Percentiles rank a stretch among this genome's conserved stretches.
Conservation (phyloP, 2,113 vertebrate genomes). For the Tricholaema leucomelas region DNA sequence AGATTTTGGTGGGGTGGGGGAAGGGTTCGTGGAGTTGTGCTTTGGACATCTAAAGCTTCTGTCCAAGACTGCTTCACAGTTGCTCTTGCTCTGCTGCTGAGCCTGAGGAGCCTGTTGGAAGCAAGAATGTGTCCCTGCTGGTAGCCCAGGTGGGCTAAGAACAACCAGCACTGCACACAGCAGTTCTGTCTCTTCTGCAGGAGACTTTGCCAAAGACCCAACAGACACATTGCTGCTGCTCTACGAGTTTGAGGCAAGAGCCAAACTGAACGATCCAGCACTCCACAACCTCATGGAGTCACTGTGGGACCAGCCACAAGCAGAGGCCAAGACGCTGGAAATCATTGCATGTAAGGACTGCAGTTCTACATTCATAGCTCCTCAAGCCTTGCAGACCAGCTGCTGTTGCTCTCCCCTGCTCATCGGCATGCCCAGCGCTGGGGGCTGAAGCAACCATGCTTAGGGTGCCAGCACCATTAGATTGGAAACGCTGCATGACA, state of each 20-base stretch:
- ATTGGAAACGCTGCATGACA: neutral
- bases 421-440: neutral
- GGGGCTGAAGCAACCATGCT: neutral
- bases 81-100: neutral
- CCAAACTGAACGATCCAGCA: slow-evolving; percentile 86
- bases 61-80: neutral
- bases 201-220: slow-evolving; percentile 78
- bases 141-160: neutral
- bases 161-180: neutral
- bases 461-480: neutral
- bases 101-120: neutral
- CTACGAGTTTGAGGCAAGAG: slow-evolving; percentile 91
- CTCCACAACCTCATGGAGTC: slow-evolving; percentile 82
- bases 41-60: neutral
- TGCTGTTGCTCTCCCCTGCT: neutral
- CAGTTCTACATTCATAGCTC: neutral
- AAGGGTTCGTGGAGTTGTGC: neutral
- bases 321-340: slow-evolving; percentile 85
- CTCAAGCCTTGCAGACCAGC: neutral
- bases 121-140: neutral
- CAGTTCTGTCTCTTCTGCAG: slow-evolving; percentile 62
- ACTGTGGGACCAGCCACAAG: slow-evolving; percentile 81
- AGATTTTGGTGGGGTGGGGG: neutral
- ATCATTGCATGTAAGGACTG: slow-evolving; percentile 83
- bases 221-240: slow-evolving; percentile 86